These are phyloP conservation scores for Drosophila sechellia DNA, from an alignment of 1,140 invertebrate species.

Conservation along the genomic window DNA sequence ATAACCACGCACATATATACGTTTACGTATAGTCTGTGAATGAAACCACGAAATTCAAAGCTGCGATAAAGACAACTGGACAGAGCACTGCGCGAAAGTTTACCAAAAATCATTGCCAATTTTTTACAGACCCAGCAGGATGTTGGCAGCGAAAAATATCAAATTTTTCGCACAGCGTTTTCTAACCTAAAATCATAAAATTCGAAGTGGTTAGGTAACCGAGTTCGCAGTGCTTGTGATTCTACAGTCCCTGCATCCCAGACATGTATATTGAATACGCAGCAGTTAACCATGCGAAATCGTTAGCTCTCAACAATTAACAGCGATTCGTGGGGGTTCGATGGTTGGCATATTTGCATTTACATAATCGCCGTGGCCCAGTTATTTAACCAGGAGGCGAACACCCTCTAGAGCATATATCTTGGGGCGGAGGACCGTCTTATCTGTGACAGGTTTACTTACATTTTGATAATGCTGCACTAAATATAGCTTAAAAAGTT, in stretches of 20 bases:
- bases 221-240: conserved; percentile 44
- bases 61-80: conserved; percentile 49
- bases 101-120: conserved; percentile 35
- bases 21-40: conserved; percentile 1
- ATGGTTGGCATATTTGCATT: conserved; percentile 8
- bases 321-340: conserved; percentile 5
- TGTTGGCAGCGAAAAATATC: conserved; percentile 12
- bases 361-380: conserved; percentile 29
- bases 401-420: conserved; percentile 29
- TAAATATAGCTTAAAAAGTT: conserved; percentile 28
- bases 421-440: conserved; percentile 29
- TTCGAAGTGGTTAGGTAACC: conserved; percentile 75
- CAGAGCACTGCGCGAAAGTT: conserved; percentile 17
- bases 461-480: conserved; percentile 28
- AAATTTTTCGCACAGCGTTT: conserved; percentile 56
- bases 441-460: conserved; percentile 56
- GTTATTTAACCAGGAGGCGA: conserved; percentile 52
- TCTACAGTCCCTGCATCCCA: conserved; percentile 13
- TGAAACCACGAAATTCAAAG: conserved; percentile 14
- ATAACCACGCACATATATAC: conserved; percentile 10
- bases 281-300: neutral
- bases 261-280: neutral
- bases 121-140: conserved; percentile 25
- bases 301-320: conserved; percentile 26
- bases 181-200: conserved; percentile 74